Evolutionary conservation across 2,888 invertebrate species (phyloP), one percentile per base, ranked within the genome.

Genomic region (Silvanus unidentatus): DNA sequence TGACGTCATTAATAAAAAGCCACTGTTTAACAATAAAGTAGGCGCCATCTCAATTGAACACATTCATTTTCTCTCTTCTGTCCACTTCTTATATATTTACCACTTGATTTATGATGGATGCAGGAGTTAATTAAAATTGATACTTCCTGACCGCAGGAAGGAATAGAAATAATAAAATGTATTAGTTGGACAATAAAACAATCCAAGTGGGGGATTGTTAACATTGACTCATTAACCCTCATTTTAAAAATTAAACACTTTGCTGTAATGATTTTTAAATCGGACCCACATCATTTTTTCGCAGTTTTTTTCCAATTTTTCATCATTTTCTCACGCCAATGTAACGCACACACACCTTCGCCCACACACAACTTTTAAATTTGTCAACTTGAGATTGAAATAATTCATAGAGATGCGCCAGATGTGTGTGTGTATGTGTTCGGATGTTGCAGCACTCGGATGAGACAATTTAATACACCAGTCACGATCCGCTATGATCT

Each of bases 11-110:
- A 55, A 59, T 58, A 59, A 61, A 53, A 59, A 58, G 57, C 56
- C 60, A 55, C 50, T 48, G 48, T 57, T 60, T 58, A 57, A 61
- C 61, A 68, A 64, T 65, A 66, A 64, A 67, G 62, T 60, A 65
- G 70, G 70, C 70, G 70, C 70, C 70, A 70, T 63, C 66, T 61
- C 68, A 70, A 70, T 70, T 70, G 68, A 67, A 57, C 58, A 59
- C 64, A 61, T 67, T 66, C 62, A 66, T 67, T 68, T 69, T 65
- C 60, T 66, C 64, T 64, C 59, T 62, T 60, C 62, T 62, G 60
- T 66, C 63, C 64, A 16, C 15, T 15, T 32, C n/a, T n/a, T n/a
- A n/a, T 12, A 58, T 68, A 68, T 69, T 68, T 68, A 69, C 64
- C 66, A 68, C 68, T 69, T 70, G 68, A 69, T 69, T 66, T 69